Evolutionary conservation across 1,140 invertebrate species (phyloP).

Genomic region (Drosophila orena): DNA sequence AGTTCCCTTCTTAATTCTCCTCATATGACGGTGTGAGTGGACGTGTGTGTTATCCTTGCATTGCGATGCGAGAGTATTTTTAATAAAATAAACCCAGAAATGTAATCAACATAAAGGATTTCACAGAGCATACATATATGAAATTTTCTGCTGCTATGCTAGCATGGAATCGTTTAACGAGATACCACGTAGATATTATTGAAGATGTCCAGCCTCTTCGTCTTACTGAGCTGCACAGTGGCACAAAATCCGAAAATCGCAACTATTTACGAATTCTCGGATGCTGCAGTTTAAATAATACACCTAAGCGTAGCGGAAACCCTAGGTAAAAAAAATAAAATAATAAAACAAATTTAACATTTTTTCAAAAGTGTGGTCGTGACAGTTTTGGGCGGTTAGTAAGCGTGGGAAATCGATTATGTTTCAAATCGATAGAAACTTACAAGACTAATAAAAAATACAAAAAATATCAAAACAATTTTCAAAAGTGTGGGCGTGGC

Average conservation of each 20-base stretch:
- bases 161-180: conserved; percentile 74
- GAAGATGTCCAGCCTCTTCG: conserved; percentile 37
- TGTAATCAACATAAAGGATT: conserved; percentile 85
- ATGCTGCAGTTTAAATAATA: too few relatives aligned
- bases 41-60: conserved; percentile 67
- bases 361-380: too few relatives aligned
- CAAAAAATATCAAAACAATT: too few relatives aligned
- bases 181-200: conserved; percentile 80
- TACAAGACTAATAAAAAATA: too few relatives aligned
- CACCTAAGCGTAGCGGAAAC: too few relatives aligned
- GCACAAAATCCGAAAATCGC: not conserved
- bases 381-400: too few relatives aligned
- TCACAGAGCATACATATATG: conserved; percentile 66
- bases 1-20: conserved; percentile 30
- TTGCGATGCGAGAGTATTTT: conserved; percentile 73
- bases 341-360: too few relatives aligned
- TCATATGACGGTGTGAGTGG: not conserved
- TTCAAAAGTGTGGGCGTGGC: too few relatives aligned
- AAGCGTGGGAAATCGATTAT: too few relatives aligned
- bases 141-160: conserved; percentile 55
- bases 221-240: conserved; percentile 20
- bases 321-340: too few relatives aligned
- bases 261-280: too few relatives aligned
- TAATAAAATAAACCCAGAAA: conserved; percentile 84
- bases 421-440: too few relatives aligned